Conservation (phyloP, 2,113 vertebrate species). For the Motacilla alba region DNA sequence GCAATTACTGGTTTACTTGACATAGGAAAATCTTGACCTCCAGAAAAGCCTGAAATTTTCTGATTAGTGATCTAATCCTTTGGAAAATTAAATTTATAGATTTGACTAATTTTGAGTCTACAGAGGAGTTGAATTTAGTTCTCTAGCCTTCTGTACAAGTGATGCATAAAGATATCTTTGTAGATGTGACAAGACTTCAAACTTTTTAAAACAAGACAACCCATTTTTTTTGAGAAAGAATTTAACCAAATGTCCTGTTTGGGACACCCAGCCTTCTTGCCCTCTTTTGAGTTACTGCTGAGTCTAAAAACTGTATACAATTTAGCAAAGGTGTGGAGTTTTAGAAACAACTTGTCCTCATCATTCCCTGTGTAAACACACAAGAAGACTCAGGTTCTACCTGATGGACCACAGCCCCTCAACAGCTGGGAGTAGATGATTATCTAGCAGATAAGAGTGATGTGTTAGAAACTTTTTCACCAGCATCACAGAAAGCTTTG, state of each 20-base stretch:
- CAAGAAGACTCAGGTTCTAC: neutral
- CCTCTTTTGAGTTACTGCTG: neutral
- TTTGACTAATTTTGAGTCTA: neutral
- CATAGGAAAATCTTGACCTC: neutral
- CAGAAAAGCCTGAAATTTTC: neutral
- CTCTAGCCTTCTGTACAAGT: neutral
- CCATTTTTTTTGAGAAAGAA: neutral
- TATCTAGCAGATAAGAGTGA: neutral
- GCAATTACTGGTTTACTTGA: neutral
- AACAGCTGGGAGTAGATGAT: rapidly evolving
- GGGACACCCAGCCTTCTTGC: neutral
- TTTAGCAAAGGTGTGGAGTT: neutral
- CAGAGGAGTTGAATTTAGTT: neutral
- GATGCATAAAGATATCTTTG: neutral
- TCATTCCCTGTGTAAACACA: neutral
- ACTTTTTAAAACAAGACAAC: neutral
- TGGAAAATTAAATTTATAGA: neutral
- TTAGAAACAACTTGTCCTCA: neutral
- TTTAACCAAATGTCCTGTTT: neutral
- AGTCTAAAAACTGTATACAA: neutral
- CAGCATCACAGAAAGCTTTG: neutral
- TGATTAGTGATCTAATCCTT: neutral
- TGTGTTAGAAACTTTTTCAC: neutral
- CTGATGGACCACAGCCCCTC: neutral
- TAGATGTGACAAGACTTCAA: neutral